Percentiles rank a stretch among this genome's conserved stretches.
Evolutionary conservation across 2,797 vertebrate species (phyloP).

Genomic region (Neoniphon sammara): DNA sequence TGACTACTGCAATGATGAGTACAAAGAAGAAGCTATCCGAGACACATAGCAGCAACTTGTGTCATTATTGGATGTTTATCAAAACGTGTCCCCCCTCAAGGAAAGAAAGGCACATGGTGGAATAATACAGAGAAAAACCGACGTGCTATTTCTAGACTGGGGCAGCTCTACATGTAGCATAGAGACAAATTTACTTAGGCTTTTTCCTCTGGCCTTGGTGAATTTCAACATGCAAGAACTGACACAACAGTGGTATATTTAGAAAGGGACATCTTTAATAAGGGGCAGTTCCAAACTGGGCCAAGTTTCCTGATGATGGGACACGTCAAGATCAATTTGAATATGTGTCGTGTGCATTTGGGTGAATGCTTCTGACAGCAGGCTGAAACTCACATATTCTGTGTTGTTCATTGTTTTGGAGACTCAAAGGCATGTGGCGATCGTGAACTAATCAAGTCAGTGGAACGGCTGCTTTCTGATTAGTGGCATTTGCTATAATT

Average conservation of each 20-base stretch:
- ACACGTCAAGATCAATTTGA: constrained; percentile 9
- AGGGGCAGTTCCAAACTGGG: constrained; percentile 25
- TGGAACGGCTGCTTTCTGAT: not conserved
- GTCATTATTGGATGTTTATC: constrained; percentile 67
- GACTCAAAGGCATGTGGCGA: not conserved
- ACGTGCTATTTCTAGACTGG: constrained; percentile 44
- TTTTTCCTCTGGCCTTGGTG: not conserved
- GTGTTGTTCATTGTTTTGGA: not conserved
- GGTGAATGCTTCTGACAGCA: constrained; percentile 8
- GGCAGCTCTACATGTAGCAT: constrained; percentile 27
- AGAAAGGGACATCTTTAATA: constrained; percentile 46
- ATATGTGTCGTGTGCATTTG: not conserved
- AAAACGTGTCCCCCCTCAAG: constrained; percentile 27
- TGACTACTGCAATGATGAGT: constrained; percentile 68
- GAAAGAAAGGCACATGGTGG: constrained; percentile 49
- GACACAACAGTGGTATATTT: constrained; percentile 50
- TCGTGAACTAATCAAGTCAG: not conserved
- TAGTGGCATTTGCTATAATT: not conserved
- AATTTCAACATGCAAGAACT: constrained; percentile 13
- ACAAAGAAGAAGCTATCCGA: constrained; percentile 53
- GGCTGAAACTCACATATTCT: constrained; percentile 2
- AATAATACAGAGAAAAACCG: constrained; percentile 43
- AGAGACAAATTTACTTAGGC: constrained; percentile 35
- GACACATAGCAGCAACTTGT: constrained; percentile 68
- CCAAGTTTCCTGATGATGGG: constrained; percentile 35